These are phyloP conservation scores for Cloeon dipterum DNA, from an alignment of 2,888 invertebrate genomes.

Conservation along the genomic window DNA sequence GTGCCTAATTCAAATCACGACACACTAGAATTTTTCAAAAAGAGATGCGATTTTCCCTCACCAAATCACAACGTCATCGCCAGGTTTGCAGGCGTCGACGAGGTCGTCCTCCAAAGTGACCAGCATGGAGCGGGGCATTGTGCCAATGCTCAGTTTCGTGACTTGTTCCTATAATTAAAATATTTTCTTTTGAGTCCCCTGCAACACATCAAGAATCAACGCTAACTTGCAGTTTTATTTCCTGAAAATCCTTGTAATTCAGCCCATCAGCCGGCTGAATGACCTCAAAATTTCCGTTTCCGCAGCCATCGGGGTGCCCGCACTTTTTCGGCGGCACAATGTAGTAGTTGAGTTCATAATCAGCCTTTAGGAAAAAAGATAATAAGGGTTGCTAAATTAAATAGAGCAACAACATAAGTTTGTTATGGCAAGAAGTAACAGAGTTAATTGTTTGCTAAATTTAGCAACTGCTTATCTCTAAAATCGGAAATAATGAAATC, in stretches of 20 bases:
- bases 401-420: too few relatives aligned
- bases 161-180: constrained; percentile 43
- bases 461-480: too few relatives aligned
- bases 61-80: constrained; percentile 70
- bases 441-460: neutral
- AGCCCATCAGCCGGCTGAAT: constrained; percentile 30
- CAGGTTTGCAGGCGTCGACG: constrained; percentile 68
- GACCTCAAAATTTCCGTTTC: constrained; percentile 26
- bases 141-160: constrained; percentile 41
- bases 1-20: too few relatives aligned
- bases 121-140: constrained; percentile 52
- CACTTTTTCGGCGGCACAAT: constrained; percentile 28
- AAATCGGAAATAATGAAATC: neutral
- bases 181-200: too few relatives aligned
- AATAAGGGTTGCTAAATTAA: too few relatives aligned
- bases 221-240: constrained; percentile 54
- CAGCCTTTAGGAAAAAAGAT: constrained; percentile 17
- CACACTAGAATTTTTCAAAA: too few relatives aligned
- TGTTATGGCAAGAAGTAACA: neutral
- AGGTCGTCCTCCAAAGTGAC: constrained; percentile 65
- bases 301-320: constrained; percentile 30
- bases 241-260: constrained; percentile 60
- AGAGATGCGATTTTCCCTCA: too few relatives aligned
- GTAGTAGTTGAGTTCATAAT: constrained; percentile 39
- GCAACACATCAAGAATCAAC: too few relatives aligned